Evolutionary conservation across 1,140 invertebrate species (phyloP).

Genomic region (Magallana ariakensis): DNA sequence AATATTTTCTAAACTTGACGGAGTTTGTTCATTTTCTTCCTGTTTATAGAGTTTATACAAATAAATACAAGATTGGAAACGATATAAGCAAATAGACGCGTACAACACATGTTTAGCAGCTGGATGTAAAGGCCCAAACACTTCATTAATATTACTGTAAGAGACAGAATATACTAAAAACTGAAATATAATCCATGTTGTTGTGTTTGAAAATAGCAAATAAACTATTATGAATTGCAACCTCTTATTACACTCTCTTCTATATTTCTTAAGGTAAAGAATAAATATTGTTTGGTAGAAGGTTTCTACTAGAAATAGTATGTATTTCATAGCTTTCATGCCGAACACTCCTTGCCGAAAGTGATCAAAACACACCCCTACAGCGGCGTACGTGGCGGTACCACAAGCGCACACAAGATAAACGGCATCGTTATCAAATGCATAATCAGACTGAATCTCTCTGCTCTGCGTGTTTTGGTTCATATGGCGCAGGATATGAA

Average conservation of each 20-base stretch:
- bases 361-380: not conserved
- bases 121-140: not conserved
- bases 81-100: not conserved
- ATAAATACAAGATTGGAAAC: not conserved
- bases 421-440: not conserved
- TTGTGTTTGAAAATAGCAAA: not conserved
- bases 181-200: not conserved
- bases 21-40: too few relatives aligned
- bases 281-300: conserved; percentile 2
- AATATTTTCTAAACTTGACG: too few relatives aligned
- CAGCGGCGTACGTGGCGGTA: not conserved
- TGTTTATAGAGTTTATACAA: not conserved
- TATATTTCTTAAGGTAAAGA: not conserved
- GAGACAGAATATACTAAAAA: not conserved
- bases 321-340: not conserved
- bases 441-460: not conserved
- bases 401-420: not conserved
- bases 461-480: not conserved
- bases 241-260: not conserved
- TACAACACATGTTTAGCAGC: not conserved
- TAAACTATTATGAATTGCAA: not conserved
- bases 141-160: not conserved
- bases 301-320: not conserved
- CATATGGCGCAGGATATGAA: not conserved
- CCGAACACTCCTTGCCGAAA: not conserved